phyloP scores from a whole-genome alignment of 2,113 vertebrate genomes.

The Hepsetus odoe region DNA sequence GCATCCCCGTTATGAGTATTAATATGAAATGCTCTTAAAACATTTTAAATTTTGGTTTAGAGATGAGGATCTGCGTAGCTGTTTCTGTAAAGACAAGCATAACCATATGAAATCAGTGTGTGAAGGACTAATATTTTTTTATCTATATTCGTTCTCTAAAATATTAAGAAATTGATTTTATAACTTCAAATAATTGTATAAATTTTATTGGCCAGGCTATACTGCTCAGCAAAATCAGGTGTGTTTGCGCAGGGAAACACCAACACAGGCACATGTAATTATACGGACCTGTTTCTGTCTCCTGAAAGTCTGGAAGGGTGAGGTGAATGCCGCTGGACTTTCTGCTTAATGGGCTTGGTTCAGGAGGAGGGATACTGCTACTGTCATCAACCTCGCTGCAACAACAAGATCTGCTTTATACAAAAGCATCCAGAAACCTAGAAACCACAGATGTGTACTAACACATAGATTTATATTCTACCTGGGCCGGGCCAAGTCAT shows the following conservation, averaged over 20 bases:
- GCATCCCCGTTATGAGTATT: no score
- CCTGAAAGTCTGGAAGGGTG: conserved; percentile 88
- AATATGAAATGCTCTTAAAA: no score
- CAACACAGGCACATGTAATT: neutral
- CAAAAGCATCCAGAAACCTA: neutral
- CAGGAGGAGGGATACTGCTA: conserved; percentile 79
- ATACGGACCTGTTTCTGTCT: conserved; percentile 82
- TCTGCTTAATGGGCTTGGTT: conserved; percentile 75
- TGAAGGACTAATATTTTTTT: no score
- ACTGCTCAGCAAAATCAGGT: neutral
- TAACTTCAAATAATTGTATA: no score
- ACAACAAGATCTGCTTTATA: conserved; percentile 55
- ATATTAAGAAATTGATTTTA: no score
- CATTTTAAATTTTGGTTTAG: no score
- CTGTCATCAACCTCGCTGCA: conserved; percentile 89
- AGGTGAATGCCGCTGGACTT: conserved; percentile 86
- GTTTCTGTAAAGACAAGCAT: no score
- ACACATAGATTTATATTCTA: conserved; percentile 59
- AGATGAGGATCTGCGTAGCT: no score
- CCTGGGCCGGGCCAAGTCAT: conserved; percentile 84
- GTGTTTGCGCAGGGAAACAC: neutral
- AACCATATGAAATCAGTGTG: no score
- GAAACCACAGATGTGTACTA: neutral
- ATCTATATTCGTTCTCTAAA: no score
- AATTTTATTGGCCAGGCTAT: no score